Conservation (phyloP, 2,888 invertebrate genomes). For the Lasioglossum malachurum region DNA sequence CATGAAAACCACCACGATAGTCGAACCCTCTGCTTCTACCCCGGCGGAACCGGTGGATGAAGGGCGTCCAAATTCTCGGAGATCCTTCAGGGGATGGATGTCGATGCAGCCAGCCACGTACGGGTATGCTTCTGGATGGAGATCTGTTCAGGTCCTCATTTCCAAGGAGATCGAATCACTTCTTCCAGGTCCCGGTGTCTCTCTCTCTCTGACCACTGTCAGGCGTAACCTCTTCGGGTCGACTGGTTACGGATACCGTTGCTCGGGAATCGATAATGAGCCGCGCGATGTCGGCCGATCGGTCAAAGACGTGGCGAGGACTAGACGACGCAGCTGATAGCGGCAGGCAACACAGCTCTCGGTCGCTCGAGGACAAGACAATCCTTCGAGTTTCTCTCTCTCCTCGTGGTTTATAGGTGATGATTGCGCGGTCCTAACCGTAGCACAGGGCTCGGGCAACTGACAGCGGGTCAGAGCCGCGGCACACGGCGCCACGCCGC, state of each 20-base stretch:
- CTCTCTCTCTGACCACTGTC: neutral
- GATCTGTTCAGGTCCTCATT: neutral
- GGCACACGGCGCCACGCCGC: constrained; percentile 79
- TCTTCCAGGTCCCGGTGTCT: neutral
- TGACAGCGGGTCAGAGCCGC: constrained; percentile 83
- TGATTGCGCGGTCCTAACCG: constrained; percentile 83
- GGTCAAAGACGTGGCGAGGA: constrained; percentile 36
- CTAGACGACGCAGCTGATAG: constrained; percentile 41
- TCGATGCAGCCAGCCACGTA: neutral
- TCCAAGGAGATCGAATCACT: neutral
- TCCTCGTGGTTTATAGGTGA: constrained; percentile 67
- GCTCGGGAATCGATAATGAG: constrained; percentile 11
- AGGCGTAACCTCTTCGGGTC: constrained; percentile 17
- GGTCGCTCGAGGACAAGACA: constrained; percentile 24
- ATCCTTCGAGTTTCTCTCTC: constrained; percentile 30
- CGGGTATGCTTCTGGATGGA: neutral
- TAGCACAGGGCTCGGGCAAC: constrained; percentile 85
- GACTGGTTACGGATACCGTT: neutral
- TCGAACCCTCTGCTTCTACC: neutral
- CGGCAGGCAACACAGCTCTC: constrained; percentile 4
- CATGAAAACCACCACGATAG: constrained; percentile 50
- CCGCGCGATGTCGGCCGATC: neutral
- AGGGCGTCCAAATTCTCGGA: neutral
- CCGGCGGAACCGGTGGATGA: neutral
- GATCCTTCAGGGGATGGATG: neutral